Base-by-base conservation (phyloP, 2,888 invertebrate species). In the Brachycybe producta region DNA sequence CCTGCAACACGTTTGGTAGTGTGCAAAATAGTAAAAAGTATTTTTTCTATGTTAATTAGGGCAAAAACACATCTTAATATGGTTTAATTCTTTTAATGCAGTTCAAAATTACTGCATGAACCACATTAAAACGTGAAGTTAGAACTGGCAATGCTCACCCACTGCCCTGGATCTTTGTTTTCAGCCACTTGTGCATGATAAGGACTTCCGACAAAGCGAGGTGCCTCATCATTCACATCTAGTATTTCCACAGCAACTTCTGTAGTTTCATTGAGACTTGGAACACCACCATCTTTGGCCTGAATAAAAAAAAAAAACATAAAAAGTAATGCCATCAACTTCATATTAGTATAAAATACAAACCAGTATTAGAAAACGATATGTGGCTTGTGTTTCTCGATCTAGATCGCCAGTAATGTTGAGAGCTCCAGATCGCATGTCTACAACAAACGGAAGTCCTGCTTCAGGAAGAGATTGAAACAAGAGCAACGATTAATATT, bases 171-270 rank as follows among this genome's bases (percentile, higher is more conserved):
- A 3, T 80, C 78, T 13, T 78, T 75, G 62, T 84, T 82, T 63
- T 87, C 83, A 55, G 79, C 75, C 17, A 85, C 69, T 11, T 77
- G 78, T 0, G 83, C 79, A 59, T 79, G 80, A 60, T 86, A 90
- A 0, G 86, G 80, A 58, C 80, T 85, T 0, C 80, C 82, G 57
- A 79, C 80, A 64, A 87, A 88, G 52, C 74, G 74, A 0, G 87
- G 87, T 0, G 79, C 70, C 60, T 88, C 88, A 61, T 88, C 88
- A 62, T 88, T 88, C 0, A 84, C 74, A 61, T 88, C 88, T 54
- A 83, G 67, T 2, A 88, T 76, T 65, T 83, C 82, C 1, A 90
- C 77, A 63, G 84, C 83, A 0, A 88, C 80, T 55, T 80, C 60
- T 7, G 62, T 61, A 4, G 59, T 58, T 8, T 64, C 59, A 79